Base-by-base conservation (phyloP, 1,140 invertebrate genomes). In the Drosophila ficusphila region DNA sequence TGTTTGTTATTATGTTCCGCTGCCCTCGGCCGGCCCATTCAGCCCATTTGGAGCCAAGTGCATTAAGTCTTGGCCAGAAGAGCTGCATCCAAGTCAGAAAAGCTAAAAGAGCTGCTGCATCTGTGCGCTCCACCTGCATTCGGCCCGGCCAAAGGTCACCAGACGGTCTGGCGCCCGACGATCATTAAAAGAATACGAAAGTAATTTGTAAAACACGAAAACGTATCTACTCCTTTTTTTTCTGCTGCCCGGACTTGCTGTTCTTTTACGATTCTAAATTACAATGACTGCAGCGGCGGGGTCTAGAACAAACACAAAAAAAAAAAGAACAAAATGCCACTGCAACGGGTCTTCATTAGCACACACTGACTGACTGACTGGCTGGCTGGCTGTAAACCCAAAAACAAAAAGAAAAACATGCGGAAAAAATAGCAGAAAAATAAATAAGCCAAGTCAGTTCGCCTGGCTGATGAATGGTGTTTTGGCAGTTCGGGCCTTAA, bases 121-220 rank as follows among this genome's bases (percentile, higher is more conserved):
- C 54, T 56, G 16, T 14, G 36, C 25, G 49, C 64, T 47, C 56
- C 33, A 77, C 76, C 70, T 74, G 71, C 71, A 74, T 31, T 53
- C 57, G 46, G 60, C 25, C 23, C 27, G 73, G 82, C 39, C 70
- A 86, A 88, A 86, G 83, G 83, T 88, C 82, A 86, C 51, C 82
- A 86, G 82, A 86, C 82, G 52, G 64, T 41, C 58, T 61, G 82
- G 82, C 82, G 82, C 82, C 82, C 53, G 53, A 70, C 47, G 61
- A 74, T 88, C 82, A 88, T 86, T 86, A 86, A 86, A 64, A 71
- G 53, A 56, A 56, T 86, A 86, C 72, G 34, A 76, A 86, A 61
- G 81, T 81, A 85, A 88, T 85, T 85, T 85, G 76, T 85, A 76
- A 85, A 85, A 86, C 76, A 81, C 67, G 53, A 81, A 79, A 86